These are phyloP conservation scores for Hipparchia sbordonii DNA, from an alignment of 2,888 invertebrate species.

Conservation along the genomic window DNA sequence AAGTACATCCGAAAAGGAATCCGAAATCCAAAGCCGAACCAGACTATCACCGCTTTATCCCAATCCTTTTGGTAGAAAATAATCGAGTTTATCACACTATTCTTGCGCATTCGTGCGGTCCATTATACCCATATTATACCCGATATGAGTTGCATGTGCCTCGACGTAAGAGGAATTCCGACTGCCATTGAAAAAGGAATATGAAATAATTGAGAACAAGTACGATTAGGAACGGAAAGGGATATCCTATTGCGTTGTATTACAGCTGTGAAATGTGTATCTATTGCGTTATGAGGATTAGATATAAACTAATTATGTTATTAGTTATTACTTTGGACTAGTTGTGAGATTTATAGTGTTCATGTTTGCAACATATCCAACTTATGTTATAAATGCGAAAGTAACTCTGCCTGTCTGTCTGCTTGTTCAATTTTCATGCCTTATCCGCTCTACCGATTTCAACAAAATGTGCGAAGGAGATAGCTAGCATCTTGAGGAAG, in stretches of 20 bases:
- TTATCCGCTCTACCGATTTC: too few species aligned
- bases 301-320: background rate
- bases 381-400: too few species aligned
- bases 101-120: conserved; percentile 2
- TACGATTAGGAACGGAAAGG: conserved; percentile 12
- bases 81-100: too few species aligned
- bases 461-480: too few species aligned
- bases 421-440: too few species aligned
- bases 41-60: too few species aligned
- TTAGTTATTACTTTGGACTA: background rate
- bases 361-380: background rate
- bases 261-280: conserved; percentile 16
- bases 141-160: conserved; percentile 20
- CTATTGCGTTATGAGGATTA: conserved; percentile 6
- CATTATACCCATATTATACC: background rate
- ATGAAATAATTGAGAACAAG: conserved; percentile 14
- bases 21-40: too few species aligned
- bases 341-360: background rate
- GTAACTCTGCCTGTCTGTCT: too few species aligned
- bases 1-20: too few species aligned
- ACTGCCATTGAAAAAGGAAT: conserved; percentile 24
- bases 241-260: conserved; percentile 24
- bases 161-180: conserved; percentile 15
- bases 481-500: too few species aligned
- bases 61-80: background rate